These are phyloP conservation scores for Thelaira solivaga DNA, from an alignment of 2,888 invertebrate genomes.

Conservation along the genomic window DNA sequence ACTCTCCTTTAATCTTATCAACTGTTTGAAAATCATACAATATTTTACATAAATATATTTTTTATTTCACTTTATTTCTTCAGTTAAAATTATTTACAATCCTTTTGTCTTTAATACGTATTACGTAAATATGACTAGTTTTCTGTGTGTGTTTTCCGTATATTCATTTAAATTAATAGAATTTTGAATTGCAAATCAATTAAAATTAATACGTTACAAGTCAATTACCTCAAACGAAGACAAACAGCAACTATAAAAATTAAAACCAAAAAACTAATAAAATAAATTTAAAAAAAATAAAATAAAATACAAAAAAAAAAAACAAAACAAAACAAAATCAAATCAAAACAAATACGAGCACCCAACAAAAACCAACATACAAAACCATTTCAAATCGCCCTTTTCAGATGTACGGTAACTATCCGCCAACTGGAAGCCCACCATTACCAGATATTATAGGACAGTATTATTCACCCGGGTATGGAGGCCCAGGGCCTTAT, in stretches of 20 bases:
- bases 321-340: constrained; percentile 40
- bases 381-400: constrained; percentile 74
- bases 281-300: constrained; percentile 25
- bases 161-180: constrained; percentile 60
- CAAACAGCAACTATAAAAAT: too few species aligned
- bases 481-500: constrained; percentile 60
- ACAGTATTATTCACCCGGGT: constrained; percentile 71
- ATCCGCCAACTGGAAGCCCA: constrained; percentile 75
- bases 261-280: constrained; percentile 40
- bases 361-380: constrained; percentile 63
- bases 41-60: not conserved
- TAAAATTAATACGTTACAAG: constrained; percentile 49
- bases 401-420: constrained; percentile 78
- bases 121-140: constrained; percentile 29
- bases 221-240: constrained; percentile 62
- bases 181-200: constrained; percentile 32
- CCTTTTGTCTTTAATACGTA: not conserved
- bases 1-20: too few species aligned
- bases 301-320: constrained; percentile 43
- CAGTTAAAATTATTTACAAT: not conserved
- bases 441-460: constrained; percentile 77
- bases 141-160: constrained; percentile 60
- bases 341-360: constrained; percentile 41
- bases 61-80: not conserved
- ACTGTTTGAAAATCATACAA: constrained; percentile 6